phyloP scores from a whole-genome alignment of 2,797 vertebrate genomes.

The Scyliorhinus canicula region DNA sequence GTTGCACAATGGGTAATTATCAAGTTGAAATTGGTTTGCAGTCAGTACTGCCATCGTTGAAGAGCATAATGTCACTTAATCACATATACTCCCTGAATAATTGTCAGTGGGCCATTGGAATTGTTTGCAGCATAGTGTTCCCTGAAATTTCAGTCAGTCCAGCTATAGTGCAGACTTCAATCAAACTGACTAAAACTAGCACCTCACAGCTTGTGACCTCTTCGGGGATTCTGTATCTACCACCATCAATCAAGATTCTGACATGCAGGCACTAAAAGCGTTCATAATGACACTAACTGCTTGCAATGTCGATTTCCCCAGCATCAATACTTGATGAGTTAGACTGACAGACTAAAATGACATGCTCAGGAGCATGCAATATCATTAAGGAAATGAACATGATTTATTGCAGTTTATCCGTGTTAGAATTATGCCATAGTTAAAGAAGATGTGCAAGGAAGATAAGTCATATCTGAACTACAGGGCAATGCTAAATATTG shows the following conservation, averaged over 20 bases:
- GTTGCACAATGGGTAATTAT: constrained; percentile 1
- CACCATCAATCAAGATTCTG: not conserved
- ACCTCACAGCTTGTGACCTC: not conserved
- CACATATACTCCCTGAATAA: not conserved
- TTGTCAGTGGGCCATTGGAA: not conserved
- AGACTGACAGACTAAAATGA: not conserved
- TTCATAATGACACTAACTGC: not conserved
- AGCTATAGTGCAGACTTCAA: not conserved
- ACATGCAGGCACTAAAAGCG: not conserved
- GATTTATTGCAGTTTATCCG: not conserved
- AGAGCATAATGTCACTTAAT: constrained; percentile 4
- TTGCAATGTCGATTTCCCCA: not conserved
- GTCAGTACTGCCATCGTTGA: not conserved
- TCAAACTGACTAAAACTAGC: constrained; percentile 6
- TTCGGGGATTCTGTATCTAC: not conserved
- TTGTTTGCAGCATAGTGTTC: not conserved
- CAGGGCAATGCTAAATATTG: not conserved
- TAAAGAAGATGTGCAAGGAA: not conserved
- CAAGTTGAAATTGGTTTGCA: not conserved
- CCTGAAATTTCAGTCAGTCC: not conserved
- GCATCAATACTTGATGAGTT: not conserved
- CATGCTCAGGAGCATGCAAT: not conserved
- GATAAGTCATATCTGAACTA: not conserved
- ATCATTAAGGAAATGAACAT: not conserved
- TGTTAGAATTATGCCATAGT: not conserved